Percentiles rank a stretch among this genome's conserved stretches.
phyloP scores from a whole-genome alignment of 2,888 invertebrate species.

The Gerosis bhagava region DNA sequence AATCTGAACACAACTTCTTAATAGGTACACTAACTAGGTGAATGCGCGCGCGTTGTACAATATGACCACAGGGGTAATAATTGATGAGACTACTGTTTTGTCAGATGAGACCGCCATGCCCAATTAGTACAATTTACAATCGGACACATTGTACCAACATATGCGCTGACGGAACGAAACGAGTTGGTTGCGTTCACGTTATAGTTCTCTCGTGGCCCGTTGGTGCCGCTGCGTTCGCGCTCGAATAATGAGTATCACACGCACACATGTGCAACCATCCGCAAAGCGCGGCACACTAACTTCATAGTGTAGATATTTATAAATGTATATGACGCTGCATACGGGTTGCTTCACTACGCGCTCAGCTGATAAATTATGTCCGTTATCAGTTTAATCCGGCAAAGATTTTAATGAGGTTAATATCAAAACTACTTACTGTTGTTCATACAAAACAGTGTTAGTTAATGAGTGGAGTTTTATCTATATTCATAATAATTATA shows the following conservation, averaged over 20 bases:
- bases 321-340: conserved; percentile 42
- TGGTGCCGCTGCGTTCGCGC: conserved; percentile 71
- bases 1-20: conserved; percentile 50
- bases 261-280: conserved; percentile 44
- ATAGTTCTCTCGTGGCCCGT: conserved; percentile 66
- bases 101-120: conserved; percentile 69
- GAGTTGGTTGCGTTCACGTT: conserved; percentile 73
- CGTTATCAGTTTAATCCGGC: conserved; percentile 44
- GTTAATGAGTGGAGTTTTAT: too few relatives aligned
- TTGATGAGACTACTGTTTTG: conserved; percentile 70
- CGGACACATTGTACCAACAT: conserved; percentile 60
- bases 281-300: conserved; percentile 48
- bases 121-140: conserved; percentile 79
- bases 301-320: conserved; percentile 44
- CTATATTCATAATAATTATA: too few relatives aligned
- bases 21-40: conserved; percentile 61
- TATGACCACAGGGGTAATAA: conserved; percentile 57
- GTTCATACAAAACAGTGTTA: too few relatives aligned
- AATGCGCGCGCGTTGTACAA: conserved; percentile 56
- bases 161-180: conserved; percentile 74
- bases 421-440: too few relatives aligned
- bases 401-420: conserved; percentile 35
- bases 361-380: conserved; percentile 47
- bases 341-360: conserved; percentile 32
- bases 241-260: conserved; percentile 58